phyloP scores from a whole-genome alignment of 1,140 invertebrate genomes.

The Polyergus mexicanus region DNA sequence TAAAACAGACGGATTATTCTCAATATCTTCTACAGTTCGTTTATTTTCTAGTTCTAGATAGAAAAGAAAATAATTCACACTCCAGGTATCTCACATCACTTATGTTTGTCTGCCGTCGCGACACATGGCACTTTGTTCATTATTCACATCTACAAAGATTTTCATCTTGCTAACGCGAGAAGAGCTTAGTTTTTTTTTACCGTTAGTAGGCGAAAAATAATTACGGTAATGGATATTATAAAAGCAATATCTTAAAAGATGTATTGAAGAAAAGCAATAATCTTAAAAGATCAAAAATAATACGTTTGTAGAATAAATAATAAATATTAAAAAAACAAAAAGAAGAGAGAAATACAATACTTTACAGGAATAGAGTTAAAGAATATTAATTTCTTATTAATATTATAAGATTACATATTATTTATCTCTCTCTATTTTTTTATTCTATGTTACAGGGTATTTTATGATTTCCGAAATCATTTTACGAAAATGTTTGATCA shows the following conservation, averaged over 20 bases:
- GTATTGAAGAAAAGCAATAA: background rate
- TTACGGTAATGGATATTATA: background rate
- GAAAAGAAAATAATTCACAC: slow-evolving; percentile 37
- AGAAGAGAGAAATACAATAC: background rate
- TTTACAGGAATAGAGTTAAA: background rate
- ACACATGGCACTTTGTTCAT: slow-evolving; percentile 1
- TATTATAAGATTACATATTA: background rate
- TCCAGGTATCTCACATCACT: slow-evolving; percentile 15
- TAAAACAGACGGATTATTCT: slow-evolving; percentile 2
- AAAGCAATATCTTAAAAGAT: too few species aligned
- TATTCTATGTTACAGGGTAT: background rate
- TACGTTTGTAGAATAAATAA: background rate
- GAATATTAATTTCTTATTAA: background rate
- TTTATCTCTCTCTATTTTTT: too few species aligned
- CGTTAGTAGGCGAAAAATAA: slow-evolving; percentile 12
- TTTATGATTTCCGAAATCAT: too few species aligned
- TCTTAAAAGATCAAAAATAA: background rate
- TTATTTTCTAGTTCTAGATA: slow-evolving; percentile 20
- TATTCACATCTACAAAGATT: slow-evolving; percentile 30
- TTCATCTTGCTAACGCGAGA: background rate
- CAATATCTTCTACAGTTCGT: slow-evolving; percentile 33
- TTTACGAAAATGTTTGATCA: too few species aligned
- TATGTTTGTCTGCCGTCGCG: background rate
- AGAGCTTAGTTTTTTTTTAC: slow-evolving; percentile 16
- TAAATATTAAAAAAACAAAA: background rate